Evolutionary conservation across 1,140 invertebrate genomes (phyloP).

Genomic region (Drosophila asahinai): DNA sequence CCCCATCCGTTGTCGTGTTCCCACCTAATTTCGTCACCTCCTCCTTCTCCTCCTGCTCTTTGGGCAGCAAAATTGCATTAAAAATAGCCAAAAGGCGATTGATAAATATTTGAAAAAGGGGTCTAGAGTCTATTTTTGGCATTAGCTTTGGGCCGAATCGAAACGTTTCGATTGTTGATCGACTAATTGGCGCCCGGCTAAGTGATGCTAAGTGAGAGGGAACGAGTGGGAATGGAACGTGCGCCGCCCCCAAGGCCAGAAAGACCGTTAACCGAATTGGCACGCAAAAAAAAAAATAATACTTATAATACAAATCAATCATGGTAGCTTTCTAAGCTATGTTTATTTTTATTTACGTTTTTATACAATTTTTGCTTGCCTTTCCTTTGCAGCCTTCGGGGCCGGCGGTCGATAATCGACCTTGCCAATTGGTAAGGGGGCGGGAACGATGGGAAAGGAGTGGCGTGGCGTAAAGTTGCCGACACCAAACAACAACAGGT

Average conservation of each 20-base stretch:
- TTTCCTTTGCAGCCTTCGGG: constrained; percentile 27
- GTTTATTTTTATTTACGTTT: neutral
- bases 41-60: neutral
- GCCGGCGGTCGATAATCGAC: constrained; percentile 39
- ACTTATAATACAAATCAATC: constrained; percentile 35
- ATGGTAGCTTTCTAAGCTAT: constrained; percentile 48
- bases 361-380: neutral
- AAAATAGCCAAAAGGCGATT: constrained; percentile 58
- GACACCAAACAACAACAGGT: constrained; percentile 46
- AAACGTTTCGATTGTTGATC: constrained; percentile 35
- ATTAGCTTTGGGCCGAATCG: neutral
- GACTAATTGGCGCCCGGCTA: constrained; percentile 21
- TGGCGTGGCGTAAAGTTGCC: constrained; percentile 7
- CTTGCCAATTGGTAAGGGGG: constrained; percentile 37
- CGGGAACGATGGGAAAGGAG: constrained; percentile 11
- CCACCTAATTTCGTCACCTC: constrained; percentile 1
- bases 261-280: neutral
- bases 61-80: constrained; percentile 45
- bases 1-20: neutral
- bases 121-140: constrained; percentile 35
- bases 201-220: constrained; percentile 8
- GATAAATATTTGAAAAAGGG: constrained; percentile 52
- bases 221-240: constrained; percentile 7
- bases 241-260: neutral
- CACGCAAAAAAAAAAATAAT: neutral